Evolutionary conservation across 2,797 vertebrate species (phyloP).

Genomic region (Notoglanidium macrostoma): DNA sequence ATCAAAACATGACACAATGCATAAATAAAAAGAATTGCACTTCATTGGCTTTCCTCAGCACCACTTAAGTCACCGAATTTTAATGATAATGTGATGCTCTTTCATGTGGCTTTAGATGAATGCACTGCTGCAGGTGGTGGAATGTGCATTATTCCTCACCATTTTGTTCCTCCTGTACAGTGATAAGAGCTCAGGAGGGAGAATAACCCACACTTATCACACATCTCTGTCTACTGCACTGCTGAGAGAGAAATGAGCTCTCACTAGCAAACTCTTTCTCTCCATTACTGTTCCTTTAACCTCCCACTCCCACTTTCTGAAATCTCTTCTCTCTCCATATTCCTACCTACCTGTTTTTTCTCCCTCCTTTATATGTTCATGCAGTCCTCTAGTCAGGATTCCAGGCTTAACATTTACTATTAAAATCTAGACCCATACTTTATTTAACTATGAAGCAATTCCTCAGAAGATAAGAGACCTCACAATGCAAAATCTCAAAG

Average conservation of each 20-base stretch:
- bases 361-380: neutral
- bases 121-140: constrained; percentile 45
- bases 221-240: constrained; percentile 34
- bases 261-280: constrained; percentile 15
- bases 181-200: constrained; percentile 46
- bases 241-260: constrained; percentile 41
- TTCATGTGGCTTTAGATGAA: constrained; percentile 43
- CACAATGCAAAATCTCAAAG: neutral
- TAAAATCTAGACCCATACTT: constrained; percentile 6
- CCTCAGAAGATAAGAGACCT: constrained; percentile 52
- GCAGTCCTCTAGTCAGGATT: constrained; percentile 47
- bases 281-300: constrained; percentile 30
- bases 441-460: constrained; percentile 63
- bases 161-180: constrained; percentile 34
- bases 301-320: constrained; percentile 1
- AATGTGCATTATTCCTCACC: constrained; percentile 47
- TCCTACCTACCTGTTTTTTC: constrained; percentile 24
- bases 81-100: constrained; percentile 44
- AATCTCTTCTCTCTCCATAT: neutral
- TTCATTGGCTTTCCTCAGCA: constrained; percentile 17
- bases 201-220: constrained; percentile 45
- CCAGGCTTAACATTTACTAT: constrained; percentile 52
- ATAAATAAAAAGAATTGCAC: constrained; percentile 51
- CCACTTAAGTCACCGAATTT: constrained; percentile 21
- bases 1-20: constrained; percentile 37